Evolutionary conservation across 23 tunicate species (phyloP).

Genomic region (Aplidium turbinatum): DNA sequence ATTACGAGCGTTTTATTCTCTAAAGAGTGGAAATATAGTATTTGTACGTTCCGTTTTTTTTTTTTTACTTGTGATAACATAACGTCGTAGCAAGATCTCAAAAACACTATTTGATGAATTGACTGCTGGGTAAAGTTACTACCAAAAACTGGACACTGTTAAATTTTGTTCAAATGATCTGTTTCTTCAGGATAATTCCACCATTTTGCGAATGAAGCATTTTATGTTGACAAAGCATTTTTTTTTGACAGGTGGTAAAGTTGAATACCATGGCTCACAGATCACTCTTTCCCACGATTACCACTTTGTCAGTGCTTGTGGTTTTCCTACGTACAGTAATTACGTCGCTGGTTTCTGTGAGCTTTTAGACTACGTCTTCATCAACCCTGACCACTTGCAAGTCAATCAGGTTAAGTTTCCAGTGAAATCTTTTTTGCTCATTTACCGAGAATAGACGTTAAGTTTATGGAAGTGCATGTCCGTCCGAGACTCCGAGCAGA

Average conservation of each 20-base stretch:
- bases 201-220: background rate
- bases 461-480: too few species aligned
- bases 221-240: too few species aligned
- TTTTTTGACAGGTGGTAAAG: conserved; percentile 19
- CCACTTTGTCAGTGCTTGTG: conserved; percentile 55
- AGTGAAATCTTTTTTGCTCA: too few species aligned
- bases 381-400: conserved; percentile 38
- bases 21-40: too few species aligned
- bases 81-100: too few species aligned
- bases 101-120: too few species aligned
- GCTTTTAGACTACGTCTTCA: conserved; percentile 78
- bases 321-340: conserved; percentile 71
- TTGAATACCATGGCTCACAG: conserved; percentile 1
- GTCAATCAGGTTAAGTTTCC: conserved; percentile 74
- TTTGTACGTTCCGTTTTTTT: too few species aligned
- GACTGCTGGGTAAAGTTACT: background rate
- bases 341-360: conserved; percentile 76
- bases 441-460: too few species aligned
- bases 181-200: background rate
- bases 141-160: background rate
- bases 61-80: too few species aligned
- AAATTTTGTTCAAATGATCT: background rate
- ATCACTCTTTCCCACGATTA: conserved; percentile 40
- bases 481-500: too few species aligned
- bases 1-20: too few species aligned